Percentiles rank a stretch among this genome's conserved stretches.
phyloP scores from a whole-genome alignment of 2,888 invertebrate species.

The Catonia carolina region DNA sequence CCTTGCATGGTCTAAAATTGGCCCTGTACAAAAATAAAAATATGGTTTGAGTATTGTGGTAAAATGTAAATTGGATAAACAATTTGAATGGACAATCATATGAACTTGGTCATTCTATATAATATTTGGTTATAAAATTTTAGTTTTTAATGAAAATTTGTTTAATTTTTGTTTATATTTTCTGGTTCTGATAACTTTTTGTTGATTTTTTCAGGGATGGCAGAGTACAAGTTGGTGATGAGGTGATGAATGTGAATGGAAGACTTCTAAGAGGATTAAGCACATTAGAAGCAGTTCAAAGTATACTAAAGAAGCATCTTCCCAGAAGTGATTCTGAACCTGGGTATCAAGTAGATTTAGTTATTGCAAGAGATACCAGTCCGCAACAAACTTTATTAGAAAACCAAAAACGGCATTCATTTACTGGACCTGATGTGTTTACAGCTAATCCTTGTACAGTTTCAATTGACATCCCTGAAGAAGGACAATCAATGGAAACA shows the following conservation, averaged over 20 bases:
- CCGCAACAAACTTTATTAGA: neutral
- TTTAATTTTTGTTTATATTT: too few relatives aligned
- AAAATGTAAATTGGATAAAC: too few relatives aligned
- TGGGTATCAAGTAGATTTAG: conserved; percentile 38
- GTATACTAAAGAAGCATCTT: conserved; percentile 31
- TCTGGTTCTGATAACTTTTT: too few relatives aligned
- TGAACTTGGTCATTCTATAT: too few relatives aligned
- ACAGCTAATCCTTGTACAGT: conserved; percentile 3
- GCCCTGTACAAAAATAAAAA: too few relatives aligned
- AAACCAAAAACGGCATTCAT: neutral
- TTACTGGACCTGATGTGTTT: neutral
- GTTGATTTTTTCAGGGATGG: conserved; percentile 39
- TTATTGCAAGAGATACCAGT: conserved; percentile 33
- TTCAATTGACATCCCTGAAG: neutral
- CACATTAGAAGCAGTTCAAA: conserved; percentile 38
- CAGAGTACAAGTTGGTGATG: conserved; percentile 44
- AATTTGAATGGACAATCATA: too few relatives aligned
- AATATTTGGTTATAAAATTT: too few relatives aligned
- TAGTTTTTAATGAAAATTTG: too few relatives aligned
- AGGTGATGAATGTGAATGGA: conserved; percentile 46
- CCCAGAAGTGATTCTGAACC: conserved; percentile 15
- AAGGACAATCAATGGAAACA: neutral
- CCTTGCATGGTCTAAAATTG: too few relatives aligned
- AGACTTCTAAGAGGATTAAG: conserved; percentile 41
- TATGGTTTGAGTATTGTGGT: too few relatives aligned